These are phyloP conservation scores for Teleogryllus oceanicus DNA, from an alignment of 2,888 invertebrate species.

Conservation along the genomic window DNA sequence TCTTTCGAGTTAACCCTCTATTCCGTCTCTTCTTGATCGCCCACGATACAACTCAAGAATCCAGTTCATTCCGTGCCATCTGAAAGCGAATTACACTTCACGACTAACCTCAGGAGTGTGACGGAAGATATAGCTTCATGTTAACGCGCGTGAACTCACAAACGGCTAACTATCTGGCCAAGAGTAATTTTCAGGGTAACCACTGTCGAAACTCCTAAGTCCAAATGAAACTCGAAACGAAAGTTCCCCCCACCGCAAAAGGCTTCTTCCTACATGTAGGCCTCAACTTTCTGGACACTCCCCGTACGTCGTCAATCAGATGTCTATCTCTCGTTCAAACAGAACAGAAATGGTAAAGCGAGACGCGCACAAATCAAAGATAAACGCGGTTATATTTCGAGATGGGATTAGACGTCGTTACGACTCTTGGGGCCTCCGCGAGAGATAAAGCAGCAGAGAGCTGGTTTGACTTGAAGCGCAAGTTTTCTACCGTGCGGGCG, in stretches of 20 bases:
- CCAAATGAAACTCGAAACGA: too few relatives aligned
- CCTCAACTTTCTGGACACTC: neutral
- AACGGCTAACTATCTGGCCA: too few relatives aligned
- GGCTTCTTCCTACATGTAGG: neutral
- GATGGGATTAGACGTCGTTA: neutral
- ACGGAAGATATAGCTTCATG: too few relatives aligned
- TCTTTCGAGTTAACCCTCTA: too few relatives aligned
- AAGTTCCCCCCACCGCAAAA: neutral
- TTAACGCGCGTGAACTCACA: too few relatives aligned
- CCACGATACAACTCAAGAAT: too few relatives aligned
- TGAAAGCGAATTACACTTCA: too few relatives aligned
- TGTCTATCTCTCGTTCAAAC: neutral
- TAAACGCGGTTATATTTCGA: neutral
- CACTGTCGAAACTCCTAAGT: too few relatives aligned
- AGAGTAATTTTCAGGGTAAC: too few relatives aligned
- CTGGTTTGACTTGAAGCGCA: constrained; percentile 8
- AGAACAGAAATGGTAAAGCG: neutral
- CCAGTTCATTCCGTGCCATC: too few relatives aligned
- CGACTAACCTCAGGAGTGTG: too few relatives aligned
- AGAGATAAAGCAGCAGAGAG: neutral
- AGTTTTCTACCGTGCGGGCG: neutral
- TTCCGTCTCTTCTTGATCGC: too few relatives aligned
- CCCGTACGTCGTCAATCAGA: neutral
- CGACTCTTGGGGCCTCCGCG: neutral
- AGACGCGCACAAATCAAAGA: constrained; percentile 6